These are phyloP conservation scores for Procambarus clarkii DNA, from an alignment of 1,140 invertebrate genomes.

Conservation along the genomic window DNA sequence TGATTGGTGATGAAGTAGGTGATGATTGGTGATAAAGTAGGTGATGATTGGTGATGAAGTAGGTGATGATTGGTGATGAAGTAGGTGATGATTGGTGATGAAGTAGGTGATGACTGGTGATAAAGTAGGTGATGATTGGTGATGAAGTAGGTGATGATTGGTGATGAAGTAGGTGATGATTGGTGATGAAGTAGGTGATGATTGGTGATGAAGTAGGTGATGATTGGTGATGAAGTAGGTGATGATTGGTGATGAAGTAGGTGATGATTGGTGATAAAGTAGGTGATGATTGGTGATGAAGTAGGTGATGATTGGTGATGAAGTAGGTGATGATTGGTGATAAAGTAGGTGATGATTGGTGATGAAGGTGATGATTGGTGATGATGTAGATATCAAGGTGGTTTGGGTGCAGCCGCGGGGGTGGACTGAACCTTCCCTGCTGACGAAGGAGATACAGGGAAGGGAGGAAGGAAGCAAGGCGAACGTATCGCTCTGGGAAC, in stretches of 20 bases:
- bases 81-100: neutral
- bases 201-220: no score
- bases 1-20: conserved; percentile 1
- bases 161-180: neutral
- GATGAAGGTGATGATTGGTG: neutral
- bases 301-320: neutral
- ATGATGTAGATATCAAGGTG: neutral
- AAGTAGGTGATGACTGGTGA: no score
- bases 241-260: conserved; percentile 7
- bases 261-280: no score
- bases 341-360: neutral
- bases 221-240: neutral
- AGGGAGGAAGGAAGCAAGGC: neutral
- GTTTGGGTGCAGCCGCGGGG: neutral
- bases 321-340: neutral
- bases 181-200: neutral
- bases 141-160: no score
- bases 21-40: no score
- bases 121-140: neutral
- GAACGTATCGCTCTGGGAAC: conserved; percentile 27
- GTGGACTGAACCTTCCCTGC: neutral
- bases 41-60: neutral
- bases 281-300: neutral
- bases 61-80: no score
- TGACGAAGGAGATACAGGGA: neutral